phyloP scores from a whole-genome alignment of 2,888 invertebrate species.

The Aplocera efformata region DNA sequence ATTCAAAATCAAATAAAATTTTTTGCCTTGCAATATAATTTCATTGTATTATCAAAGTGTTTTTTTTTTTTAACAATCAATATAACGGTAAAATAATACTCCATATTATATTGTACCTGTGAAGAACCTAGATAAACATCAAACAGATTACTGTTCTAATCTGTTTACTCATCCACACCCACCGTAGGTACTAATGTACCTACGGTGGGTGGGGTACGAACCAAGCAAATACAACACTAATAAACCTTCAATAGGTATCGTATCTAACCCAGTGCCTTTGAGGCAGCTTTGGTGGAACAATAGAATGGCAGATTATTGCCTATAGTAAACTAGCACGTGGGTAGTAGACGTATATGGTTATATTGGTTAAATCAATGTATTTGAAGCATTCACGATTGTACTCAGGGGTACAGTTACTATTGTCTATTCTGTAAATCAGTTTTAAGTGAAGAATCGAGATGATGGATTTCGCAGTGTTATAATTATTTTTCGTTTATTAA shows the following conservation, averaged over 20 bases:
- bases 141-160: slow-evolving; percentile 49
- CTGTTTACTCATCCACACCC: slow-evolving; percentile 47
- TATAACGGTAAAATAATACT: slow-evolving; percentile 14
- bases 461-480: no score
- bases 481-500: no score
- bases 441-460: no score
- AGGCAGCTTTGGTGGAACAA: slow-evolving; percentile 10
- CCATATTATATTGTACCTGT: slow-evolving; percentile 19
- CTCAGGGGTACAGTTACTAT: background rate
- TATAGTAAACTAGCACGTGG: slow-evolving; percentile 1
- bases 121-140: slow-evolving; percentile 44
- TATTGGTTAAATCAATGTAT: slow-evolving; percentile 6
- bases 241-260: slow-evolving; percentile 45
- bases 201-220: no score
- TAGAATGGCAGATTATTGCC: slow-evolving; percentile 14
- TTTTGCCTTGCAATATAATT: no score
- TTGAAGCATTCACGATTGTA: slow-evolving; percentile 4
- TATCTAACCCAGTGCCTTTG: slow-evolving; percentile 29
- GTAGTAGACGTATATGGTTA: slow-evolving; percentile 4
- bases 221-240: slow-evolving; percentile 55
- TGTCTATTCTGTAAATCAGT: background rate
- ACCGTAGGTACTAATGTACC: slow-evolving; percentile 31
- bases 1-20: no score
- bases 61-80: no score
- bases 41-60: no score